Evolutionary conservation across 2,797 vertebrate species (phyloP).

Genomic region (Pseudochaenichthys georgianus): DNA sequence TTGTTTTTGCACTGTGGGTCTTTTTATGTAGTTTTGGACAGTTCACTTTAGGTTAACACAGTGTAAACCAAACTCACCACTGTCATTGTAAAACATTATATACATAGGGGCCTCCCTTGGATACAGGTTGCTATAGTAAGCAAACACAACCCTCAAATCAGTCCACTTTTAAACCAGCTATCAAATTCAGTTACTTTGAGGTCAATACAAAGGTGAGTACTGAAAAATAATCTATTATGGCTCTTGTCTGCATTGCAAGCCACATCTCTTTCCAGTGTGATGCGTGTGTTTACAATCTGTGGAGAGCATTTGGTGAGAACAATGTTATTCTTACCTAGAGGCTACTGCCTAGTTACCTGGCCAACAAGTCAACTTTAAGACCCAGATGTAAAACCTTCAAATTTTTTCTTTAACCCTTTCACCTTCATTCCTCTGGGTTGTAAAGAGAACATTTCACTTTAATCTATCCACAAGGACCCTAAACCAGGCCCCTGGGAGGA

Average conservation of each 20-base stretch:
- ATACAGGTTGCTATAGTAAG: background rate
- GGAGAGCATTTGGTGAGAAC: conserved; percentile 30
- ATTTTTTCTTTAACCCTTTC: conserved; percentile 50
- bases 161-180: conserved; percentile 2
- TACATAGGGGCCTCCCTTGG: background rate
- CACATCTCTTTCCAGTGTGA: conserved; percentile 24
- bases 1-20: conserved; percentile 23
- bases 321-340: conserved; percentile 35
- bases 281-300: conserved; percentile 31
- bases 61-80: conserved; percentile 13
- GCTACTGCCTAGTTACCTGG: conserved; percentile 20
- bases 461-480: conserved; percentile 87
- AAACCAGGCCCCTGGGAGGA: conserved; percentile 84
- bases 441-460: conserved; percentile 79
- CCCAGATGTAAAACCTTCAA: conserved; percentile 37
- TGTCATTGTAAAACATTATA: conserved; percentile 12
- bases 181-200: conserved; percentile 24
- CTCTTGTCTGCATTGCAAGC: conserved; percentile 3
- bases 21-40: conserved; percentile 17
- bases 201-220: conserved; percentile 42
- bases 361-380: conserved; percentile 24
- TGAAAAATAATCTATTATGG: conserved; percentile 5
- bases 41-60: conserved; percentile 4
- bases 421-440: conserved; percentile 61
- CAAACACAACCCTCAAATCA: conserved; percentile 10